phyloP scores from a whole-genome alignment of 2,113 vertebrate genomes.

The Zootoca vivipara region DNA sequence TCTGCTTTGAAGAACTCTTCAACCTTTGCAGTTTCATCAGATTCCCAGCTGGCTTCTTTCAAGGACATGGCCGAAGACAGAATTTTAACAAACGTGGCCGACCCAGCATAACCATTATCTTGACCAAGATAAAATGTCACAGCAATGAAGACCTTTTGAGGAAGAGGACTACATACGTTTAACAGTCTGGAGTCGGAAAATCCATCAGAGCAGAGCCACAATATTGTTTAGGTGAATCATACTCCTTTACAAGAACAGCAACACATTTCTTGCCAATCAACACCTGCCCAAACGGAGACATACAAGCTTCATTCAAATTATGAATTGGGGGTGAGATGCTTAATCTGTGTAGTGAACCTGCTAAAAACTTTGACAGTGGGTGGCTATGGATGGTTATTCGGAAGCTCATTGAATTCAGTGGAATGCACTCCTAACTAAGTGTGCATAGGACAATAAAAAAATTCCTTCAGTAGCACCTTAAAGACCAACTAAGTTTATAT shows the following conservation, averaged over 20 bases:
- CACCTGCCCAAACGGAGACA: neutral
- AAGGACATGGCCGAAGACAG: neutral
- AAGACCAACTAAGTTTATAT: too few relatives aligned
- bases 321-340: too few relatives aligned
- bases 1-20: neutral
- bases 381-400: neutral
- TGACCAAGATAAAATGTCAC: neutral
- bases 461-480: too few relatives aligned
- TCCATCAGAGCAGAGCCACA: neutral
- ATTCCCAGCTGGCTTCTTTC: neutral
- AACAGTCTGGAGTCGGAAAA: neutral
- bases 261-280: neutral
- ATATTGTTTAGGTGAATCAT: neutral
- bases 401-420: neutral
- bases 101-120: neutral
- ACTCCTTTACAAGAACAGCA: neutral
- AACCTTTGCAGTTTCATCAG: neutral
- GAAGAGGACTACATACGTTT: neutral
- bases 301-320: neutral
- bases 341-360: too few relatives aligned
- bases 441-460: too few relatives aligned
- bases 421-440: neutral
- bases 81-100: neutral
- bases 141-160: neutral
- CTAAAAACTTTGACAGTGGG: neutral